Evolutionary conservation across 2,888 invertebrate genomes (phyloP).

Genomic region (Chironomus riparius): DNA sequence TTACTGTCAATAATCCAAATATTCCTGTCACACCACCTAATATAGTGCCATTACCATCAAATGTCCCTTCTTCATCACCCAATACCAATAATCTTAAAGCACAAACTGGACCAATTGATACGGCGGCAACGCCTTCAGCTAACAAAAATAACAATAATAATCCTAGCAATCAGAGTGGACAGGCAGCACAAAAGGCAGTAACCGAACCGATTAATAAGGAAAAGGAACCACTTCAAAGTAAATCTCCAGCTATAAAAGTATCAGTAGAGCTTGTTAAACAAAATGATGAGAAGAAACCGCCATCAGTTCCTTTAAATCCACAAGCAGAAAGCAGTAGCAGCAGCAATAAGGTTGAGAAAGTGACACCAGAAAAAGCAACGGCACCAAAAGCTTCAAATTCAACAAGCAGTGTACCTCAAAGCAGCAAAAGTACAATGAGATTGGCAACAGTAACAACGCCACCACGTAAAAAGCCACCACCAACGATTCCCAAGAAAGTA

Average conservation of each 20-base stretch:
- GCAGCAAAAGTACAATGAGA: conserved; percentile 17
- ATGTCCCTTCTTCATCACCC: no score
- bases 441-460: conserved; percentile 17
- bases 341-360: conserved; percentile 3
- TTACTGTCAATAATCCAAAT: no score
- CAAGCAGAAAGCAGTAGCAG: neutral
- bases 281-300: neutral
- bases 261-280: neutral
- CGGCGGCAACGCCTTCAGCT: no score
- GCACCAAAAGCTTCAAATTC: neutral
- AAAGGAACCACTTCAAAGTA: neutral
- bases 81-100: no score
- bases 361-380: neutral
- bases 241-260: conserved; percentile 1
- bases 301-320: no score
- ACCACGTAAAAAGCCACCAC: conserved; percentile 1
- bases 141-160: no score
- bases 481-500: neutral
- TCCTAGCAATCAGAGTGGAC: no score
- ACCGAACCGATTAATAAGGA: no score
- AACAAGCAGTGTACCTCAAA: neutral
- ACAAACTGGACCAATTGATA: no score
- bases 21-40: no score
- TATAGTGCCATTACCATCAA: no score
- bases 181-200: no score